Conservation (phyloP, 23 tunicate genomes). For the Trididemnum clinides region DNA sequence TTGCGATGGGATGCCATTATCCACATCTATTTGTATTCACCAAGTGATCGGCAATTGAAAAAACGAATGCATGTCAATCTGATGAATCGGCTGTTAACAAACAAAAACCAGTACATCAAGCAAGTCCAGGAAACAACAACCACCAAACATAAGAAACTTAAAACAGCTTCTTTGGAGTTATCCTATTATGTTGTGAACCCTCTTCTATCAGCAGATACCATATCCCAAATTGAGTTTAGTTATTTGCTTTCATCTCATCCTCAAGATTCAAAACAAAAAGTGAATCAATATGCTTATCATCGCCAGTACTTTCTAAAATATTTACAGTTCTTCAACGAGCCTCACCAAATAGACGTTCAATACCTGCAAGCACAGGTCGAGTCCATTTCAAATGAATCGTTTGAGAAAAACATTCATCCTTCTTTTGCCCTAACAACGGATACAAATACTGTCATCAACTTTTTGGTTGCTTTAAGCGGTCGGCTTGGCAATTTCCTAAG, state of each 20-base stretch:
- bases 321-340: slow-evolving; percentile 18
- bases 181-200: background rate
- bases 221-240: background rate
- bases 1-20: slow-evolving; percentile 30
- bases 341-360: background rate
- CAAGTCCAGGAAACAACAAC: background rate
- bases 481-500: slow-evolving; percentile 58
- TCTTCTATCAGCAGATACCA: background rate
- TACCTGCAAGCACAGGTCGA: background rate
- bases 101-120: background rate
- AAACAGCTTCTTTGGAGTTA: background rate
- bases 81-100: background rate
- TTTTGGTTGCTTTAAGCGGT: slow-evolving; percentile 74
- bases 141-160: background rate
- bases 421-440: background rate
- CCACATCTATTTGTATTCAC: background rate
- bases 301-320: slow-evolving; percentile 12
- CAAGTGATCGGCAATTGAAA: background rate
- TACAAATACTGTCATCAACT: slow-evolving; percentile 24
- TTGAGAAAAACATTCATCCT: background rate
- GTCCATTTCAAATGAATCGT: background rate
- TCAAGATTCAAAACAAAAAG: background rate
- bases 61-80: background rate
- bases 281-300: background rate
- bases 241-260: background rate